These are phyloP conservation scores for Timema cristinae DNA, from an alignment of 2,888 invertebrate species.

Conservation along the genomic window DNA sequence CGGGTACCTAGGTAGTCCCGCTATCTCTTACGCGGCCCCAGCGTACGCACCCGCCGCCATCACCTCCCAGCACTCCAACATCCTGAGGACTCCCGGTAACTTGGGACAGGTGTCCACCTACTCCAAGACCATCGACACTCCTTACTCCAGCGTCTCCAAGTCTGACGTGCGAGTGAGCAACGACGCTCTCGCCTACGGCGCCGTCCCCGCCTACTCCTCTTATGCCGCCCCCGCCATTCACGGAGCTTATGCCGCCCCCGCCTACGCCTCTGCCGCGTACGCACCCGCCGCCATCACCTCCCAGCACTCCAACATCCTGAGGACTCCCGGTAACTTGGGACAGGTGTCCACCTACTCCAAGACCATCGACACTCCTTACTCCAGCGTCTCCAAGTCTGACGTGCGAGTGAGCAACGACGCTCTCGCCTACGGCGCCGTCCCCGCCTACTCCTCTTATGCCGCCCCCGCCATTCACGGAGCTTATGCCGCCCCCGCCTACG, in stretches of 20 bases:
- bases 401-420: too few relatives aligned
- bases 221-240: slow-evolving; percentile 28
- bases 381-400: too few relatives aligned
- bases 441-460: slow-evolving; percentile 32
- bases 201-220: slow-evolving; percentile 23
- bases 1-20: too few relatives aligned
- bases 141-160: slow-evolving; percentile 67
- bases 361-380: too few relatives aligned
- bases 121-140: slow-evolving; percentile 66
- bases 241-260: slow-evolving; percentile 29
- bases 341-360: too few relatives aligned
- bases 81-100: slow-evolving; percentile 59
- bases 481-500: slow-evolving; percentile 9
- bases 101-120: slow-evolving; percentile 63
- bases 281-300: slow-evolving; percentile 34
- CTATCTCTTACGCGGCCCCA: slow-evolving; percentile 1
- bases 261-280: slow-evolving; percentile 20
- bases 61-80: slow-evolving; percentile 32
- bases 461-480: slow-evolving; percentile 22
- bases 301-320: too few relatives aligned
- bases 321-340: too few relatives aligned
- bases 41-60: slow-evolving; percentile 34
- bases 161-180: slow-evolving; percentile 58
- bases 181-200: slow-evolving; percentile 30
- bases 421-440: too few relatives aligned